Evolutionary conservation across 2,113 vertebrate genomes (phyloP), one percentile per base, ranked within the genome.

Genomic region (Casuarius casuarius): DNA sequence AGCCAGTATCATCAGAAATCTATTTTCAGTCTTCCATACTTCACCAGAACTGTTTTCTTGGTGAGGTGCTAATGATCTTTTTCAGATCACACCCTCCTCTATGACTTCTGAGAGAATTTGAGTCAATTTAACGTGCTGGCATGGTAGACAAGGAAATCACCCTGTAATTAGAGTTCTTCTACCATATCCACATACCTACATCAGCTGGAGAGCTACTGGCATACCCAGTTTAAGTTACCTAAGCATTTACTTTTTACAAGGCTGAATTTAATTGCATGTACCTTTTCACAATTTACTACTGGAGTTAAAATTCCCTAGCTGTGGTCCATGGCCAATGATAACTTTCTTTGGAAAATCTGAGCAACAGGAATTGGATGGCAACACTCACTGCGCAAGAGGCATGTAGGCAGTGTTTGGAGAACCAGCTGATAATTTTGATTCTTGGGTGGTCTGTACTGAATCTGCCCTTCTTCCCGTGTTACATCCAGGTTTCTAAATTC

Each of bases 321-420:
- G 6, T 61, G 6, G 33, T 51, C 31, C 35, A 21, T 26, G 10
- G 8, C 9, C 25, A 68, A 4, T 22, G 6, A 38, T 38, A 89
- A 49, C 4, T 72, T 78, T 74, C 31, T 74, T 8, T 89, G 33
- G 11, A 31, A 91, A 95, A 63, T 23, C 3, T 62, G 8, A 94
- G 20, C 11, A 89, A 70, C 17, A 40, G 22, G 26, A 94, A 58
- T 58, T 48, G 68, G 76, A 71, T 14, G 76, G 20, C 5, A 73
- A 92, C 17, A 35, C 5, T 63, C 0, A 0, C 21, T 78, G 31
- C 2, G 1, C 28, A 67, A 51, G 15, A 51, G 19, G 5, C 8
- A 17, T 0, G 0, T 15, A 87, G 31, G 29, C 11, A 66, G 26
- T 59, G 33, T 14, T 21, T 65, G 42, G 12, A 78, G 12, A 72